Evolutionary conservation across 2,113 vertebrate genomes (phyloP).

Genomic region (Rhizomys pruinosus): DNA sequence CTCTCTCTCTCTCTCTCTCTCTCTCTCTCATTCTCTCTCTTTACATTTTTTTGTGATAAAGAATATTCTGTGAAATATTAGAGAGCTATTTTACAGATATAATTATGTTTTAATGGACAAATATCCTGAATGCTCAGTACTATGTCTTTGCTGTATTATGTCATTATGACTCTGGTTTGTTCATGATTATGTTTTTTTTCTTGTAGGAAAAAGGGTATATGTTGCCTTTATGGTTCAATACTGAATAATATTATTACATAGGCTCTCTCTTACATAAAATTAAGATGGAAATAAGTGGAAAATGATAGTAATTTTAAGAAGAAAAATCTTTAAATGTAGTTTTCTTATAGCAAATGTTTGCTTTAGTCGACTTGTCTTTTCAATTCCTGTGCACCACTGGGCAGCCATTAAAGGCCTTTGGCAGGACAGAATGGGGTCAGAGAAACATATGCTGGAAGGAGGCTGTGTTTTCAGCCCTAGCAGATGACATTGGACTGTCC

Average conservation of each 20-base stretch:
- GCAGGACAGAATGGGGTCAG: constrained; percentile 63
- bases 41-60: too few relatives aligned
- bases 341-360: constrained; percentile 1
- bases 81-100: neutral
- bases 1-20: too few relatives aligned
- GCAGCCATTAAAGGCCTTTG: neutral
- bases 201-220: neutral
- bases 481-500: neutral
- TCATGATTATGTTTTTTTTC: neutral
- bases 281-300: constrained; percentile 3
- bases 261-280: constrained; percentile 20
- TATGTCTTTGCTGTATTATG: neutral
- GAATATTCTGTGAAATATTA: neutral
- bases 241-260: neutral
- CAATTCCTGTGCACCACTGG: neutral
- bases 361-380: constrained; percentile 50
- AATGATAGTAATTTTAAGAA: constrained; percentile 21
- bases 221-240: constrained; percentile 19
- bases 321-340: constrained; percentile 12
- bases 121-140: neutral
- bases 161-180: neutral
- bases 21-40: too few relatives aligned
- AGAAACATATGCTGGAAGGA: neutral
- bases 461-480: neutral
- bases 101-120: neutral